Evolutionary conservation across 1,140 invertebrate species (phyloP), one percentile per base, ranked within the genome.

Genomic region (Penaeus japonicus): DNA sequence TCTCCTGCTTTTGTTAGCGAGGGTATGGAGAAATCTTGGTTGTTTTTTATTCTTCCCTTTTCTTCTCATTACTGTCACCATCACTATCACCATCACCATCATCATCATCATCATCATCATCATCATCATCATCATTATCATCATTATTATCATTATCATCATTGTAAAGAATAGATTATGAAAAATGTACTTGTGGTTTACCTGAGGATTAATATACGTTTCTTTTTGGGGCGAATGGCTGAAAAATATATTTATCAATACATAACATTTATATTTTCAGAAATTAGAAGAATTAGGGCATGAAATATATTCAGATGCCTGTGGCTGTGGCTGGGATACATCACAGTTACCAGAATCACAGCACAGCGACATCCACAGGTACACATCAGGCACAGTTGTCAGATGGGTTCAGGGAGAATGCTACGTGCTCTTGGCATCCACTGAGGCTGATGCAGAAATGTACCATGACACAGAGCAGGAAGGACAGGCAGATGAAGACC

Each of bases 381-480:
- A 89, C 54, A 89, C 87, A 15, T 73, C 87, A 18, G 87, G 87
- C 4, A 89, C 87, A 20, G 83, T 89, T 22, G 83, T 89, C 4
- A 82, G 87, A 30, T 89, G 87, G 87, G 82, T 85, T 77, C 82
- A 78, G 53, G 87, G 87, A 4, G 87, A 89, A 27, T 89, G 87
- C n/a, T 85, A 89, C 30, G 87, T 89, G 0, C 87, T 89, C n/a
- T 59, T 89, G 0, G 87, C 87, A 15, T 85, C 87, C 27, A 79
- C 87, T n/a, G 84, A 57, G 15, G 73, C 35, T 22, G 65, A 85
- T 0, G 65, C 39, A 39, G 39, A 39, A 39, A 39, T 75, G 54
- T 77, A 73, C 24, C 81, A 30, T 7, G 73, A 85, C 53, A 47
- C 53, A 22, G 83, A 77, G 27, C 73, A 73, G 22, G 85, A 82